Evolutionary conservation across 2,113 vertebrate genomes (phyloP), one percentile per base, ranked within the genome.

Genomic region (Echinops telfairi): DNA sequence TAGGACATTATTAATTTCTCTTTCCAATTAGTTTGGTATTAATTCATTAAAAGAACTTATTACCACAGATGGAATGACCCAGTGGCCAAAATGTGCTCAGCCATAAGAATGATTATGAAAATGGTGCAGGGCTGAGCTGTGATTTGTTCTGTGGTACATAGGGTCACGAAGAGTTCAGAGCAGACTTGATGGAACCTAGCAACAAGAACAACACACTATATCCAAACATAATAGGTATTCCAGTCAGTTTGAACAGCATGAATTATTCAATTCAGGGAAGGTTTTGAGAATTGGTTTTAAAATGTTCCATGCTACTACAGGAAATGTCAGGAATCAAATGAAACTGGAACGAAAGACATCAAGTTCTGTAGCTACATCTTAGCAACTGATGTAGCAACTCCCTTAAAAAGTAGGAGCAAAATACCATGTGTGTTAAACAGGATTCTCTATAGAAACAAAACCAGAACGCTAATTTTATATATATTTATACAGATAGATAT

Each of bases 281-380:
- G 70, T 66, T 85, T 23, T 77, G 77, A 80, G 57, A 68, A 11
- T 68, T 1, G 12, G 40, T 88, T 89, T 80, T 88, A 94, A 58
- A 76, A 89, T 57, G 9, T 62, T 23, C 47, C 9, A 53, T 53
- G 47, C 47, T 2, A 14, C 47, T 53, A 53, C 47, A 53, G 47
- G 47, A 53, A 12, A 53, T 53, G 47, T 53, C 60, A 62, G 60
- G 60, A 62, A 19, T 62, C 17, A 84, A 87, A 58, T 66, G 25
- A 92, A 90, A 60, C 68, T 23, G 77, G 4, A 53, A 92, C 4
- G 36, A 57, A 71, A 31, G 53, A 25, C 68, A 82, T 82, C 31
- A 68, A 88, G 20, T 87, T 17, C 58, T 40, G 4, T 33, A 85
- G n/a, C 53, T 16, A 14, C 79, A 89, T 6, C 31, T 29, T 58